These are phyloP conservation scores for Neosilurus mollespiculum DNA, from an alignment of 2,797 vertebrate genomes.

Conservation along the genomic window DNA sequence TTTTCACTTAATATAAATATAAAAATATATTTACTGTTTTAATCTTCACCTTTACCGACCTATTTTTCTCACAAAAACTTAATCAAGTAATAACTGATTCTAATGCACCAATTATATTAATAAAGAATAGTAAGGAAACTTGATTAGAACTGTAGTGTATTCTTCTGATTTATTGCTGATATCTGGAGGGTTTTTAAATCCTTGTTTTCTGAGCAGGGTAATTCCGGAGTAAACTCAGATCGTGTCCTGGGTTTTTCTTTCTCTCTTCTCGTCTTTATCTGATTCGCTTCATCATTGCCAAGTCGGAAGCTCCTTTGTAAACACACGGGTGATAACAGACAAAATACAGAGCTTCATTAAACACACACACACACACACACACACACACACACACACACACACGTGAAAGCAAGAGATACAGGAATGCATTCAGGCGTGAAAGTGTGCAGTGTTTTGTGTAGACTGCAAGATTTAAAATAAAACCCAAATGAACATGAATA, in stretches of 20 bases:
- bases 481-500: not conserved
- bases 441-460: not conserved
- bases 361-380: slow-evolving; percentile 17
- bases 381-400: slow-evolving; percentile 31
- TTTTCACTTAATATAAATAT: too few species aligned
- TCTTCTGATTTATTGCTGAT: not conserved
- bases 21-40: too few species aligned
- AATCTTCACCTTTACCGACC: too few species aligned
- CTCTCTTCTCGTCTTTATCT: slow-evolving; percentile 61
- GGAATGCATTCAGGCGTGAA: slow-evolving; percentile 2
- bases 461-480: not conserved
- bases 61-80: too few species aligned
- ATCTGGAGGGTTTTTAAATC: not conserved
- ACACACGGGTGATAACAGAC: slow-evolving; percentile 77
- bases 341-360: slow-evolving; percentile 66
- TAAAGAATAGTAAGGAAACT: too few species aligned
- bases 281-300: slow-evolving; percentile 69
- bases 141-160: too few species aligned
- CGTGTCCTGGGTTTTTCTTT: too few species aligned
- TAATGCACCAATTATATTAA: too few species aligned
- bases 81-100: too few species aligned
- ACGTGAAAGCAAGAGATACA: not conserved
- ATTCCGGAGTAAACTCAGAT: slow-evolving; percentile 28
- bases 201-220: not conserved
- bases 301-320: slow-evolving; percentile 76